Conservation (phyloP, 2,888 invertebrate species). For the Helleia helle region DNA sequence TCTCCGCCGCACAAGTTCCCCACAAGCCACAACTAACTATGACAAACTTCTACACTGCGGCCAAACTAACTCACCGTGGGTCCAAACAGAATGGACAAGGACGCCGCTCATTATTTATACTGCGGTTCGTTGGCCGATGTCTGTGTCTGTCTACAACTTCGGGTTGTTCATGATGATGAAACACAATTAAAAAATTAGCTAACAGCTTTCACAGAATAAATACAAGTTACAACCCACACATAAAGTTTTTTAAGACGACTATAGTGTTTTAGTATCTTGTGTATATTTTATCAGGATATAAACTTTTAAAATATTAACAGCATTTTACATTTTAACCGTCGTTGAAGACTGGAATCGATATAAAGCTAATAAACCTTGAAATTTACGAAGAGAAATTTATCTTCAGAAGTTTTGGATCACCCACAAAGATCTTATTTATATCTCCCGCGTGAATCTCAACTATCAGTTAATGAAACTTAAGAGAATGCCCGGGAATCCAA, state of each 20-base stretch:
- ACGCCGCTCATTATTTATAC: conserved; percentile 19
- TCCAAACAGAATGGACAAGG: conserved; percentile 20
- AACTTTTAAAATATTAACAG: no score
- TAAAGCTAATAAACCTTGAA: conserved; percentile 1
- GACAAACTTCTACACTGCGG: conserved; percentile 19
- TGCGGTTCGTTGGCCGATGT: conserved; percentile 16
- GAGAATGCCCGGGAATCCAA: conserved; percentile 63
- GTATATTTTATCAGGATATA: no score
- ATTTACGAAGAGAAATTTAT: conserved; percentile 29
- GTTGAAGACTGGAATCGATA: no score
- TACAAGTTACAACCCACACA: no score
- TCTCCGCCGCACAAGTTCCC: conserved; percentile 16
- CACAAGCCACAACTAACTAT: conserved; percentile 20
- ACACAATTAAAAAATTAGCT: conserved; percentile 8
- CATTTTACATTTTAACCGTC: no score
- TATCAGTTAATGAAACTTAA: conserved; percentile 71
- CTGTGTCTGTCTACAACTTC: neutral
- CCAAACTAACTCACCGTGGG: conserved; percentile 15
- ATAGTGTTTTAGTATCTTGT: no score
- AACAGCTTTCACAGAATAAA: no score
- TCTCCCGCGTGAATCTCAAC: conserved; percentile 40
- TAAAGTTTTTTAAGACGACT: no score
- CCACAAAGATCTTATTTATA: conserved; percentile 26
- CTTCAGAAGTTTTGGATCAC: conserved; percentile 30
- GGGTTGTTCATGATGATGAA: neutral